Percentiles rank a stretch among this genome's conserved stretches.
These are phyloP conservation scores for Anser cygnoides DNA, from an alignment of 2,113 vertebrate genomes.

Conservation along the genomic window DNA sequence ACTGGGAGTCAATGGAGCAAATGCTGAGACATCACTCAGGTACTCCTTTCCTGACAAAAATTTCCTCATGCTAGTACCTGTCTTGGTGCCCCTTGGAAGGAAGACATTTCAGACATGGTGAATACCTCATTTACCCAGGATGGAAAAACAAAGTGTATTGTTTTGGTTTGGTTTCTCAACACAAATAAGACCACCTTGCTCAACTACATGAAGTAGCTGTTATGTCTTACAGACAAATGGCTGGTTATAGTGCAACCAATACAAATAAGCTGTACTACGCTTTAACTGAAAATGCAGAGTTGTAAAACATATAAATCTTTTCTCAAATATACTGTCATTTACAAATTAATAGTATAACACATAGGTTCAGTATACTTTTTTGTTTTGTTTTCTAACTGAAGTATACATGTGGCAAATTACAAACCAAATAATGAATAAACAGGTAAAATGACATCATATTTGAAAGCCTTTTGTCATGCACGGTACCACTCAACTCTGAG, in stretches of 20 bases:
- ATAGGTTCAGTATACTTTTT: neutral
- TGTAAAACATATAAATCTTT: neutral
- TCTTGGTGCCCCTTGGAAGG: neutral
- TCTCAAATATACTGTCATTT: neutral
- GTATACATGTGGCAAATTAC: neutral
- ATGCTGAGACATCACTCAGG: neutral
- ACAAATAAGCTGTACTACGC: neutral
- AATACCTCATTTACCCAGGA: neutral
- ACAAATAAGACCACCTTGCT: neutral
- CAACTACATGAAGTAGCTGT: neutral
- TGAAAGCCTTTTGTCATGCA: neutral
- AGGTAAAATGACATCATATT: neutral
- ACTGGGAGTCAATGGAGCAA: neutral
- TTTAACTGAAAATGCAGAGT: neutral
- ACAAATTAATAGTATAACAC: neutral
- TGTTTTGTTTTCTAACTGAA: neutral
- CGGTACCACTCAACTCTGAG: neutral
- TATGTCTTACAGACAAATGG: neutral
- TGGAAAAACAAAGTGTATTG: neutral
- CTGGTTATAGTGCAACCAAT: neutral
- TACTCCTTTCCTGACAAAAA: neutral
- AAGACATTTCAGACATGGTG: neutral
- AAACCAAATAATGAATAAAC: neutral
- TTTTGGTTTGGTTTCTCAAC: neutral
- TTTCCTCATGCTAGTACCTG: neutral